Evolutionary conservation across 37 sponge, comb jelly and placozoan genomes (phyloP), one percentile per base, ranked within the genome.

Genomic region (Ephydatia muelleri): DNA sequence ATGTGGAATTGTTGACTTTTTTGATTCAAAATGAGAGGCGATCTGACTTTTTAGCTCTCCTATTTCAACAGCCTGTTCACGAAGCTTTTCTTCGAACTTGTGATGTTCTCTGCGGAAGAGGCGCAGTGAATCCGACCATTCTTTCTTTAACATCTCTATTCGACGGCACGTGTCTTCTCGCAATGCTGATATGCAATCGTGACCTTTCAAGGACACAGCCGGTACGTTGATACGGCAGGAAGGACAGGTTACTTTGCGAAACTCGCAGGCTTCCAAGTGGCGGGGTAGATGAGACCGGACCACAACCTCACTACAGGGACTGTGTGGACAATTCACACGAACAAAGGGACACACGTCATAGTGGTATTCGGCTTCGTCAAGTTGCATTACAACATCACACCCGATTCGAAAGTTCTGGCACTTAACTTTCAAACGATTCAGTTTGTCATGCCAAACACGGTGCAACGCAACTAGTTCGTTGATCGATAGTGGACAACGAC

Each of bases 381-480:
- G 85, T 26, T 77, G 34, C 65, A 84, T 78, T 72, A 73, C 80
- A 2, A 80, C 79, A 22, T 29, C 26, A 70, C 89, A 89, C 70
- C 89, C 89, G 68, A 67, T 57, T 14, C 48, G 34, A 66, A 16
- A 65, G 80, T 74, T 38, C 34, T 87, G 26, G 36, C 89, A 89
- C 32, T 39, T 39, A 26, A 89, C 74, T 70, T 68, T 65, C 14
- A 85, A 47, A 5, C 33, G 66, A 28, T 66, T 19, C 79, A 85
- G 70, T 67, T 85, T 85, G 32, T 85, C 71, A 3, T 80, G 64
- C 86, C 86, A 85, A n/a, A 85, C 77, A 19, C 86, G 81, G 33
- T 86, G 87, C 26, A 86, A 49, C 2, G 81, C n/a, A 22, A 27
- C 36, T 11, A 89, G 70, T 29, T 73, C 78, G 32, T 88, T 48